These are phyloP conservation scores for Suricata suricatta DNA, from an alignment of 2,113 vertebrate genomes.

Conservation along the genomic window DNA sequence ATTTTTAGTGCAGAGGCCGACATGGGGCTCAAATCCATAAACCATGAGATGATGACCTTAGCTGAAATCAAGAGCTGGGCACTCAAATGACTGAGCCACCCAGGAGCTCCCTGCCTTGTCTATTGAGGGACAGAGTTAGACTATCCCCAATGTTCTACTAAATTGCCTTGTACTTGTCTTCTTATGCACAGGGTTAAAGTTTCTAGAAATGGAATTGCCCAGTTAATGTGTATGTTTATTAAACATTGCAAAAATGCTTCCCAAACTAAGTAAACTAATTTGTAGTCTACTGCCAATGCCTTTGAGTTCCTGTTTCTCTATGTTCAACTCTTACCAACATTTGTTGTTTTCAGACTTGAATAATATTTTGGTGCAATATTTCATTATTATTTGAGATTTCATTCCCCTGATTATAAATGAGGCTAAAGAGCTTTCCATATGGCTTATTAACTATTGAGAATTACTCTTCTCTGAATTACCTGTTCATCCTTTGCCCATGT, in stretches of 20 bases:
- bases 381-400: background rate
- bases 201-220: conserved; percentile 30
- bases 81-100: too few species aligned
- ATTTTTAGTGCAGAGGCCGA: too few species aligned
- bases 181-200: background rate
- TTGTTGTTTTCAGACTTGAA: background rate
- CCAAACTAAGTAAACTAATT: background rate
- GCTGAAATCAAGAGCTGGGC: too few species aligned
- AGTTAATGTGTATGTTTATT: background rate
- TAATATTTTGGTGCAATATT: background rate
- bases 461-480: background rate
- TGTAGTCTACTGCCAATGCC: background rate
- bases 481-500: background rate
- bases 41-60: too few species aligned
- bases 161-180: conserved; percentile 11
- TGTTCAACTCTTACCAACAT: background rate
- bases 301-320: background rate
- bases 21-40: too few species aligned
- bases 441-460: background rate
- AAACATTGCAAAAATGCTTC: conserved; percentile 24
- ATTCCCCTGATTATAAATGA: background rate
- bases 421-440: background rate
- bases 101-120: background rate
- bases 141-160: background rate
- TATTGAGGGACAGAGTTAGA: background rate